Conservation (phyloP, 53 echinoderm and acorn worm species). For the Echinometra lucunter region DNA sequence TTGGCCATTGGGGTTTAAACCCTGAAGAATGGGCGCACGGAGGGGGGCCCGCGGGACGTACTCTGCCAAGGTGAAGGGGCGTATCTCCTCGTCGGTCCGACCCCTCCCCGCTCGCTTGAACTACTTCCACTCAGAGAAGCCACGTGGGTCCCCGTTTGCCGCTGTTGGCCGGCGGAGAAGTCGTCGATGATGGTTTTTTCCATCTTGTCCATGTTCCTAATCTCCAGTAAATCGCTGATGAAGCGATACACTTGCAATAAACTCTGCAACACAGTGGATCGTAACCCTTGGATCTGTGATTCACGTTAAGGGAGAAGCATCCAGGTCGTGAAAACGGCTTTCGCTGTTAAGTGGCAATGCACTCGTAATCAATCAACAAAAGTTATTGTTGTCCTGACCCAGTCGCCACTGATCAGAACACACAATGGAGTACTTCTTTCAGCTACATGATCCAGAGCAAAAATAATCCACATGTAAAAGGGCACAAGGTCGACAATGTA, state of each 20-base stretch:
- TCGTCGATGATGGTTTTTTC: slow-evolving; percentile 29
- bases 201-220: slow-evolving; percentile 47
- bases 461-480: background rate
- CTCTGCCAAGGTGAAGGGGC: slow-evolving; percentile 96
- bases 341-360: slow-evolving; percentile 19
- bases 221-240: slow-evolving; percentile 14
- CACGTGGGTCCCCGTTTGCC: slow-evolving; percentile 80
- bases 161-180: background rate
- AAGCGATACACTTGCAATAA: slow-evolving; percentile 55
- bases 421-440: too few species aligned
- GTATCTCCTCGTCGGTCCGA: slow-evolving; percentile 91
- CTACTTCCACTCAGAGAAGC: slow-evolving; percentile 87
- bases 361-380: slow-evolving; percentile 19
- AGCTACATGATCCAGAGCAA: background rate
- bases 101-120: slow-evolving; percentile 84
- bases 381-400: background rate
- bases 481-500: too few species aligned
- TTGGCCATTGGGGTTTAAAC: slow-evolving; percentile 90
- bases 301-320: background rate
- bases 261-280: background rate
- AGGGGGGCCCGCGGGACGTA: slow-evolving; percentile 95
- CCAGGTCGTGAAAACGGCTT: slow-evolving; percentile 27
- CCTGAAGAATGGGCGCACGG: slow-evolving; percentile 90
- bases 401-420: background rate
- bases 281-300: slow-evolving; percentile 37